Evolutionary conservation across 2,797 vertebrate species (phyloP).

Genomic region (Sebastes minor): DNA sequence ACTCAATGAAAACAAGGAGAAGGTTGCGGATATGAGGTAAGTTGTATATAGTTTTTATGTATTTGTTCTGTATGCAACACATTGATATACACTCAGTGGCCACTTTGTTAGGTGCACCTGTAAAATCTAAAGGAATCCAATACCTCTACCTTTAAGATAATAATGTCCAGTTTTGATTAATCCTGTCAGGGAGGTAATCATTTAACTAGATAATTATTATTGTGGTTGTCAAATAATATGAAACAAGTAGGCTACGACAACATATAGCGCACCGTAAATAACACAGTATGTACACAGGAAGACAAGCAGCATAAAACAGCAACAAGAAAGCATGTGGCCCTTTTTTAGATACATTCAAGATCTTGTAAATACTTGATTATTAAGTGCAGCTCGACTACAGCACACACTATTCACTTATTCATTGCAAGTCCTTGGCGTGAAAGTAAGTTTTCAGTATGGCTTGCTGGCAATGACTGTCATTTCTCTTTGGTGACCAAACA

Average conservation of each 20-base stretch:
- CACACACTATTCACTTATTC: no score
- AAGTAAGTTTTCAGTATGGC: no score
- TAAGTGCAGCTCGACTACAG: no score
- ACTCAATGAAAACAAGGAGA: background rate
- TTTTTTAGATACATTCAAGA: no score
- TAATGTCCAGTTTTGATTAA: background rate
- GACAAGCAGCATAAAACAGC: background rate
- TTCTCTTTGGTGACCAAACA: no score
- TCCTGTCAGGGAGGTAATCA: background rate
- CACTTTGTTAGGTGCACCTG: background rate
- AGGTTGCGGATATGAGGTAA: slow-evolving; percentile 44
- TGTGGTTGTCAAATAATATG: background rate
- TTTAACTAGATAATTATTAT: background rate
- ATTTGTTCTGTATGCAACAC: background rate
- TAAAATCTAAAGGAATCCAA: background rate
- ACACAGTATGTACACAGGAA: background rate
- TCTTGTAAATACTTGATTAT: no score
- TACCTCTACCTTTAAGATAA: background rate
- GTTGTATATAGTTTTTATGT: background rate
- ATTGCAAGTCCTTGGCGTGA: no score
- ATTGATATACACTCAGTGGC: no score
- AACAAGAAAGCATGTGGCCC: background rate
- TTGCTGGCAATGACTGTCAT: no score
- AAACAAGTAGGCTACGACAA: background rate
- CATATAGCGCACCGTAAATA: background rate